phyloP scores from a whole-genome alignment of 2,797 vertebrate species.

The Bradypodion ventrale region DNA sequence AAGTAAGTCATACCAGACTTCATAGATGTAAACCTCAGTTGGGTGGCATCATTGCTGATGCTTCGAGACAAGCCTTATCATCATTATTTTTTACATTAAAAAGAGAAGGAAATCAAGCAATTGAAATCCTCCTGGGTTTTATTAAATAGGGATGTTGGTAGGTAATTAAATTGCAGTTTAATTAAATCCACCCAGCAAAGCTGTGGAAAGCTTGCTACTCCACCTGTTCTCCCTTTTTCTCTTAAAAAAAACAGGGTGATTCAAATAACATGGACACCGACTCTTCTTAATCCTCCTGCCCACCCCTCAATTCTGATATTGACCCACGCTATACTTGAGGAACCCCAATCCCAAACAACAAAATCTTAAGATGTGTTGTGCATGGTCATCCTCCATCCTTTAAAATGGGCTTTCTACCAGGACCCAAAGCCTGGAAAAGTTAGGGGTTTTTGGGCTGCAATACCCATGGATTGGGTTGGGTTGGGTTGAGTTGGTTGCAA shows the following conservation, averaged over 20 bases:
- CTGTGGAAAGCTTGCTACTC: constrained; percentile 49
- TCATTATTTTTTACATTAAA: constrained; percentile 51
- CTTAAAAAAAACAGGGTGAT: constrained; percentile 46
- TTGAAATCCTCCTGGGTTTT: constrained; percentile 75
- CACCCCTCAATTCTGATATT: neutral
- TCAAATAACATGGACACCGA: constrained; percentile 1
- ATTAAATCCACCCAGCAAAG: constrained; percentile 72
- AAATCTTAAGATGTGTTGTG: neutral
- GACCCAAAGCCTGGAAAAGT: too few species aligned
- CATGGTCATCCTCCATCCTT: too few species aligned
- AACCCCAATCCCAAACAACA: neutral
- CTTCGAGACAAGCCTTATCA: constrained; percentile 51
- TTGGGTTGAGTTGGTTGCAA: too few species aligned
- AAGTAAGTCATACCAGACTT: neutral
- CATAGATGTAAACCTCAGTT: too few species aligned
- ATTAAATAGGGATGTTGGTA: constrained; percentile 73
- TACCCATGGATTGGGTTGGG: too few species aligned
- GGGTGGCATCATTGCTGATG: rapidly evolving
- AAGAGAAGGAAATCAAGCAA: constrained; percentile 29
- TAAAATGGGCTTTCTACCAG: too few species aligned
- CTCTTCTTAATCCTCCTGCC: neutral
- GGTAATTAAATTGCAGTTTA: constrained; percentile 77
- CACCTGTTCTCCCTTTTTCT: constrained; percentile 50
- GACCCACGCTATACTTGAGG: too few species aligned
- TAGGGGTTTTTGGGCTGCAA: too few species aligned